These are phyloP conservation scores for Melinaea menophilus DNA, from an alignment of 2,888 invertebrate species.

Conservation along the genomic window DNA sequence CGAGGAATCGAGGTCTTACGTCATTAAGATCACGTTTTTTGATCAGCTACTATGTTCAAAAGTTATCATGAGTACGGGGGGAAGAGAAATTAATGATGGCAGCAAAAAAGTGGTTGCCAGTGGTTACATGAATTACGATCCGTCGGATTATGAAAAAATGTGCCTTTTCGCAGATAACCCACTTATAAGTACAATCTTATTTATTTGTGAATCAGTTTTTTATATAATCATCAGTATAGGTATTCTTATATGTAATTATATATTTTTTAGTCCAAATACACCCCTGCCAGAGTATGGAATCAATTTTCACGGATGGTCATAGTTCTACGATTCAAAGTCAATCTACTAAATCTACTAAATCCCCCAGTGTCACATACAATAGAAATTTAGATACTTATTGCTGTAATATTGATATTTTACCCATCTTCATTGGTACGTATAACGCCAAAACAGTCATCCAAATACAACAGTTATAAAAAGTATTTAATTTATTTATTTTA, in stretches of 20 bases:
- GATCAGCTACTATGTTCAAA: conserved; percentile 51
- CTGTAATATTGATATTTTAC: conserved; percentile 62
- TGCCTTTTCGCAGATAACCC: conserved; percentile 57
- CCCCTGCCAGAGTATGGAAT: conserved; percentile 37
- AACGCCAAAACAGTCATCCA: neutral
- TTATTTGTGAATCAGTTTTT: neutral
- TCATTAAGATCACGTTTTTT: conserved; percentile 50
- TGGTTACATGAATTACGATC: conserved; percentile 58
- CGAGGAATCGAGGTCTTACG: conserved; percentile 40
- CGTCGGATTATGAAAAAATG: conserved; percentile 67
- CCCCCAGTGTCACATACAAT: neutral
- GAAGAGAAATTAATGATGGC: conserved; percentile 31
- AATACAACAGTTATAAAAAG: too few species aligned
- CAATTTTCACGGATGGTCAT: conserved; percentile 11
- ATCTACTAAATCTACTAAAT: conserved; percentile 17
- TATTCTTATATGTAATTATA: neutral
- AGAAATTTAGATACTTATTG: conserved; percentile 42
- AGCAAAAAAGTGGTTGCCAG: conserved; percentile 35
- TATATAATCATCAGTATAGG: neutral
- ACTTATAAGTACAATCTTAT: conserved; percentile 47
- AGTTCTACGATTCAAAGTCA: conserved; percentile 11
- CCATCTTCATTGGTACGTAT: conserved; percentile 46
- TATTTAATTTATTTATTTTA: too few species aligned
- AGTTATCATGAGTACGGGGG: conserved; percentile 43
- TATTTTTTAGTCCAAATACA: conserved; percentile 48